Conservation (phyloP, 2,113 vertebrate genomes). For the Kryptolebias marmoratus region DNA sequence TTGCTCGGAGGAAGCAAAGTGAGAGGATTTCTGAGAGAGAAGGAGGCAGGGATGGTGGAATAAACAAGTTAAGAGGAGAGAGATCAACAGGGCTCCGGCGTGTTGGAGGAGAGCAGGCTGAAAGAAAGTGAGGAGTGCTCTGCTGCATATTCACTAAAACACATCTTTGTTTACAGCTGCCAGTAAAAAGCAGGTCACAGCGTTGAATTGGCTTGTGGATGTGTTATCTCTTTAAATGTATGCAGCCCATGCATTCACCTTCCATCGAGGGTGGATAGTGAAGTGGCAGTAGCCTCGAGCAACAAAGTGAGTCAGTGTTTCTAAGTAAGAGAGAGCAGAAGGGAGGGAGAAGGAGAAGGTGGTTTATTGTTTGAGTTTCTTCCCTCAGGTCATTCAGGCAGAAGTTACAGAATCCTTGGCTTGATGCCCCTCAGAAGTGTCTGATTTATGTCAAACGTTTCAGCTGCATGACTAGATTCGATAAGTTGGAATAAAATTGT, state of each 20-base stretch:
- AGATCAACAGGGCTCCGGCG: constrained; percentile 3
- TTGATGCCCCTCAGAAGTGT: constrained; percentile 29
- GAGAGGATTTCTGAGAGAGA: constrained; percentile 48
- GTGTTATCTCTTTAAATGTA: constrained; percentile 9
- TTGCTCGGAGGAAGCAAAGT: constrained; percentile 15
- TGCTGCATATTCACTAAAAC: constrained; percentile 41
- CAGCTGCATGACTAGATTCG: constrained; percentile 25
- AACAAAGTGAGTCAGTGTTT: constrained; percentile 30
- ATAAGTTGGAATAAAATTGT: background rate
- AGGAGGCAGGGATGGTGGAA: constrained; percentile 19
- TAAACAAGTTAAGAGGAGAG: constrained; percentile 19
- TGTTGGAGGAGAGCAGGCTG: constrained; percentile 30
- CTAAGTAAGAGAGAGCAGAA: constrained; percentile 19
- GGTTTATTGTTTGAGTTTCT: constrained; percentile 1
- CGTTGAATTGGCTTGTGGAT: constrained; percentile 16
- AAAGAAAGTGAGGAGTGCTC: constrained; percentile 35
- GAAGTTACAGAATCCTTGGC: constrained; percentile 10
- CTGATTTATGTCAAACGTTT: constrained; percentile 30
- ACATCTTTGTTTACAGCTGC: constrained; percentile 49
- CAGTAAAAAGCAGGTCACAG: constrained; percentile 17
- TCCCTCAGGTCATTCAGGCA: constrained; percentile 6
- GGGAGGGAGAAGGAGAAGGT: constrained; percentile 14
- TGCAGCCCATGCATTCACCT: constrained; percentile 12
- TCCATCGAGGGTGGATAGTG: constrained; percentile 5
- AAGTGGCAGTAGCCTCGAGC: constrained; percentile 17